Base-by-base conservation (phyloP, 2,888 invertebrate species). In the Antheraea yamamai region DNA sequence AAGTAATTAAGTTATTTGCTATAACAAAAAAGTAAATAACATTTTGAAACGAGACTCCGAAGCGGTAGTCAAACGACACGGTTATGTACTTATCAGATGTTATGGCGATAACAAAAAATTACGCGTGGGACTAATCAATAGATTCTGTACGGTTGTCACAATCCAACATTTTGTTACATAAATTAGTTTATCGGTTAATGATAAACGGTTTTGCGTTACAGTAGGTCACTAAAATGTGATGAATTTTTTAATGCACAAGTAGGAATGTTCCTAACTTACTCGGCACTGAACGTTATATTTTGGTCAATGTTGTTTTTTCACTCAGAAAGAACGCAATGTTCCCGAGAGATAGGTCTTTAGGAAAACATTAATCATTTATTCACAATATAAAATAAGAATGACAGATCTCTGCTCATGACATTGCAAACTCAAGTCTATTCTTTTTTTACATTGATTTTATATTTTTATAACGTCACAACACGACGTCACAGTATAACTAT, bases 41-140 rank as follows among this genome's bases (percentile, higher is more conserved):
- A 30, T 66, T 30, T 18, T 23, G 61, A 61, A 61, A 61, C n/a
- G 8, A 61, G n/a, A 6, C 10, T 61, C 23, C 12, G 61, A 23
- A 30, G 14, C 30, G 64, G 64, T 66, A 66, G 64, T 66, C 64
- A 16, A 30, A 30, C 14, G 64, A 66, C 26, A 66, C 14, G 30
- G 64, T 4, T 66, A 26, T 16, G 12, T 51, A 72, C 74, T 26
- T 75, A 75, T 75, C 74, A 47, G 58, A 51, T 71, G 47, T 12
- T 47, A 14, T 58, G 35, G 51, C 18, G 74, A 61, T 75, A 75
- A 72, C 74, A 72, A 72, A 72, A 72, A 72, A 72, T 61, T 52
- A 30, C 23, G 74, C 47, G 74, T 75, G 47, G 74, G 74, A 26
- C 20, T 58, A 61, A 72, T 72, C 74, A 61, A 72, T 75, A 75